A percentile compares a stretch with the other conserved stretches of the same genome.
Evolutionary conservation across 2,888 invertebrate species (phyloP).

Genomic region (Thereva nobilitata): DNA sequence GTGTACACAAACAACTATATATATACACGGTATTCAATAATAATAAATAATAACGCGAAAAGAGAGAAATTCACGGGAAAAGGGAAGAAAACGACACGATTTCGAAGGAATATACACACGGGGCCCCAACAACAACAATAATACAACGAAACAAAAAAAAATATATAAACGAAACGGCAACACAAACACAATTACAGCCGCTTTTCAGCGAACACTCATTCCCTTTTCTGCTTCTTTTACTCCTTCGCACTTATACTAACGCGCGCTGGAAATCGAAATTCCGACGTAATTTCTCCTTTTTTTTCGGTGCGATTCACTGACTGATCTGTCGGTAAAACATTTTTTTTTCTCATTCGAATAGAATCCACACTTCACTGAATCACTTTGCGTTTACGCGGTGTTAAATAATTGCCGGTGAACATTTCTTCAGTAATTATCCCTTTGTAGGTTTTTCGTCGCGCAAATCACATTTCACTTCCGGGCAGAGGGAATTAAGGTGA

Average conservation of each 20-base stretch:
- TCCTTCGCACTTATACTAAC: conserved; percentile 21
- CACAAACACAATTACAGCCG: conserved; percentile 6
- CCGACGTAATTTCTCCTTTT: conserved; percentile 27
- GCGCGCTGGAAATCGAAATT: conserved; percentile 10
- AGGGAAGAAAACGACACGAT: conserved; percentile 15
- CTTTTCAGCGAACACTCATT: conserved; percentile 26
- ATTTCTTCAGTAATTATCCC: no score
- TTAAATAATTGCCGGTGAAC: no score
- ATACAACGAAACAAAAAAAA: conserved; percentile 19
- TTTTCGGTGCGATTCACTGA: conserved; percentile 14
- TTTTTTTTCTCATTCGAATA: conserved; percentile 8
- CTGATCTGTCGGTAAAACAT: conserved; percentile 13
- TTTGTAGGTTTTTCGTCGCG: not conserved
- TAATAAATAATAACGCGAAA: no score
- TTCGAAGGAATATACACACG: conserved; percentile 15
- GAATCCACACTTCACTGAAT: not conserved
- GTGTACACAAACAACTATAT: no score
- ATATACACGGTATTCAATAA: no score
- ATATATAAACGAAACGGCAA: conserved; percentile 9
- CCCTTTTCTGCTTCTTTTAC: conserved; percentile 28
- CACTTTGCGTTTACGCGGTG: no score
- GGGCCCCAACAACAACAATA: conserved; percentile 1
- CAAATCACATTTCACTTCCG: conserved; percentile 18
- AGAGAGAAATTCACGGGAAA: conserved; percentile 4
- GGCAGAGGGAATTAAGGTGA: not conserved